Evolutionary conservation across 2,888 invertebrate genomes (phyloP).

Genomic region (Nezara viridula): DNA sequence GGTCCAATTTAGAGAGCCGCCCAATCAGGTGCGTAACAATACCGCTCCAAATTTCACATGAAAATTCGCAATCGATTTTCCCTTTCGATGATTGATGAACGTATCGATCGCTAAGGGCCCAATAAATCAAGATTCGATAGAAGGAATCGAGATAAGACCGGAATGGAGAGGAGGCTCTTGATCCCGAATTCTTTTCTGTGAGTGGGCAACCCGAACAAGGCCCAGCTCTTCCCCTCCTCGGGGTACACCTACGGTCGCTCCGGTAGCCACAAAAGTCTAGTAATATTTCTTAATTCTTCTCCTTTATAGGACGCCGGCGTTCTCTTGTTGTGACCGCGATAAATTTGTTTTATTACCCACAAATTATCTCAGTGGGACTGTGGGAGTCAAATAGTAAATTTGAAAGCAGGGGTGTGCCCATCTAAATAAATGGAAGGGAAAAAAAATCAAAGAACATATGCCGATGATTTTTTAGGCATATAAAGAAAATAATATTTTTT

Average conservation of each 20-base stretch:
- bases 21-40: not conserved
- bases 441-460: not conserved
- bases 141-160: not conserved
- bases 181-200: not conserved
- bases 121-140: not conserved
- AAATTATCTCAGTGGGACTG: not conserved
- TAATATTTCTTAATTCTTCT: slow-evolving; percentile 39
- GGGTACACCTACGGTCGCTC: not conserved
- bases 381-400: not conserved
- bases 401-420: not conserved
- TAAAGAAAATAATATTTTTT: too few species aligned
- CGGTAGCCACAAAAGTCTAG: not conserved
- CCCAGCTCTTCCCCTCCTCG: not conserved
- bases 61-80: not conserved
- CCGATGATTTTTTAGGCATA: not conserved
- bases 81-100: not conserved
- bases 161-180: not conserved
- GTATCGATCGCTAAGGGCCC: not conserved
- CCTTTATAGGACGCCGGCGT: not conserved
- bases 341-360: slow-evolving; percentile 29
- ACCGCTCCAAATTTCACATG: not conserved
- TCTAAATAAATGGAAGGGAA: not conserved
- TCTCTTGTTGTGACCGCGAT: not conserved
- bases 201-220: not conserved
- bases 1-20: not conserved